Percentiles rank a stretch among this genome's conserved stretches.
Evolutionary conservation across 2,113 vertebrate species (phyloP).

Genomic region (Macroglossus sobrinus): DNA sequence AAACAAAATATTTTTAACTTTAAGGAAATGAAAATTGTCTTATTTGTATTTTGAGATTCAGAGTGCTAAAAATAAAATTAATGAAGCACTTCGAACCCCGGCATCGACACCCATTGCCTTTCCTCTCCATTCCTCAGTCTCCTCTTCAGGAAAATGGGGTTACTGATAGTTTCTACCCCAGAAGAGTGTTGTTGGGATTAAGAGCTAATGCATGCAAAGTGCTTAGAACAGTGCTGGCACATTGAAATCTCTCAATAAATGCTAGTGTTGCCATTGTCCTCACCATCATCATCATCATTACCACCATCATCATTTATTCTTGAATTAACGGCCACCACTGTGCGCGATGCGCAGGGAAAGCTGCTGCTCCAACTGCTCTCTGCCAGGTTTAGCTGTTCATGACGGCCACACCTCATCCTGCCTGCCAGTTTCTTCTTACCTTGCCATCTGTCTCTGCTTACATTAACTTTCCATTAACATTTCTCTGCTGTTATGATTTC

Average conservation of each 20-base stretch:
- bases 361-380: not conserved
- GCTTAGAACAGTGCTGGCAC: not conserved
- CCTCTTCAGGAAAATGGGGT: not conserved
- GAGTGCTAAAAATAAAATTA: not conserved
- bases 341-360: fast-evolving
- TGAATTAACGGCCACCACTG: not conserved
- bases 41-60: not conserved
- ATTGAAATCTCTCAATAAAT: not conserved
- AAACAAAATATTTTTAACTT: not conserved
- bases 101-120: fast-evolving
- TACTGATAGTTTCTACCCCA: not conserved
- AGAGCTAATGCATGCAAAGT: not conserved
- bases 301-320: not conserved
- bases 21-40: not conserved
- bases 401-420: not conserved
- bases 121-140: not conserved
- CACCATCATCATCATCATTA: too few relatives aligned
- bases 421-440: not conserved
- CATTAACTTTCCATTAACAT: not conserved
- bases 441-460: not conserved
- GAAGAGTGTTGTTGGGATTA: not conserved
- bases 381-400: not conserved
- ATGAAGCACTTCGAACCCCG: not conserved
- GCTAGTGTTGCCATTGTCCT: not conserved
- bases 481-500: not conserved